Evolutionary conservation across 2,888 invertebrate genomes (phyloP).

Genomic region (Cheilosia urbana): DNA sequence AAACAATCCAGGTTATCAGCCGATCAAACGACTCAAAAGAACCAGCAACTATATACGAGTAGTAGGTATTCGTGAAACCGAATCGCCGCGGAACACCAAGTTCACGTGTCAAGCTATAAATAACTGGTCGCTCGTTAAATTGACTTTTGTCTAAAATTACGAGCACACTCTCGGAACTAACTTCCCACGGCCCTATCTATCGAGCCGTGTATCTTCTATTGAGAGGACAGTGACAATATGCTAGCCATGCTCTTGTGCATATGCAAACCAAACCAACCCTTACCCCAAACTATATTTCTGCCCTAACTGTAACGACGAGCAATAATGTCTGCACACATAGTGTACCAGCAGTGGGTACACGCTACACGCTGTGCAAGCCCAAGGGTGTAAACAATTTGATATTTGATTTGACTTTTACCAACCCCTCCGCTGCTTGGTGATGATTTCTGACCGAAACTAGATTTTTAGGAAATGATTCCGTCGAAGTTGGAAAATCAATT

Average conservation of each 20-base stretch:
- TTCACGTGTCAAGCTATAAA: conserved; percentile 75
- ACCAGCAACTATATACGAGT: background rate
- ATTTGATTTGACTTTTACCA: conserved; percentile 69
- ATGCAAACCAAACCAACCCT: conserved; percentile 53
- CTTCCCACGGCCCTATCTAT: conserved; percentile 68
- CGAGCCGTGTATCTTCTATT: conserved; percentile 58
- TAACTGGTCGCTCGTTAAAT: conserved; percentile 76
- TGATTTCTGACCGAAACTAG: conserved; percentile 58
- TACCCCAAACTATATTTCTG: conserved; percentile 36
- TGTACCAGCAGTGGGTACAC: conserved; percentile 2
- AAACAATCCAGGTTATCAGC: conserved; percentile 68
- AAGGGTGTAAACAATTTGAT: conserved; percentile 73
- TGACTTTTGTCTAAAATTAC: conserved; percentile 75
- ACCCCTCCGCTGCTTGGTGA: conserved; percentile 25
- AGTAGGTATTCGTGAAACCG: conserved; percentile 52
- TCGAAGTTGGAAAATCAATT: conserved; percentile 62
- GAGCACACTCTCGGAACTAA: conserved; percentile 63
- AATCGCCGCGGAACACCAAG: conserved; percentile 66
- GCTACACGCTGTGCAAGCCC: conserved; percentile 32
- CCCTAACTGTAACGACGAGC: conserved; percentile 28
- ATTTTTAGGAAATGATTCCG: conserved; percentile 64
- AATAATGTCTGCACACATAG: conserved; percentile 40
- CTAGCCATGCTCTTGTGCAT: conserved; percentile 13
- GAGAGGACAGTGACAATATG: conserved; percentile 70
- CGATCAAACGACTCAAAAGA: conserved; percentile 35